Evolutionary conservation across 2,888 invertebrate species (phyloP), one percentile per base, ranked within the genome.

Genomic region (Lepidocyrtinus sp.): DNA sequence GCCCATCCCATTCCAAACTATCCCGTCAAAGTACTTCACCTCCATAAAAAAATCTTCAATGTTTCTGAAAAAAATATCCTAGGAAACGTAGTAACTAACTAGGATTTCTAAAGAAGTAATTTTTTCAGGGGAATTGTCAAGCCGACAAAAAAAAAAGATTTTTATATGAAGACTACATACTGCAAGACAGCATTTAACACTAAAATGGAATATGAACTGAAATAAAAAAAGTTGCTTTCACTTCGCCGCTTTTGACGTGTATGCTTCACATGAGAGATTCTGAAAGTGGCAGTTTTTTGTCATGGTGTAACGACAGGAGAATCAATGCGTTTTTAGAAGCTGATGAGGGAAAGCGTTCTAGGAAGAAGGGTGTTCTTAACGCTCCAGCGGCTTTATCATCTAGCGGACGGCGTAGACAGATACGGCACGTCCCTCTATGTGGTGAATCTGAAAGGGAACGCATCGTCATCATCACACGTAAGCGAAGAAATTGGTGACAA

Each of bases 401-500:
- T 63, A 22, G 55, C 76, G 62, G 50, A 55, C 55, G 55, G 55
- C 55, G n/a, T 9, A 55, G 55, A 55, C 55, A 55, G 55, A 55
- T 55, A 55, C 55, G 55, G 55, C 55, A 55, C 55, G 55, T 55
- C 45, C 72, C 67, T 65, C 68, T 45, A 36, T 68, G 73, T 64
- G 55, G 64, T 63, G 73, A 17, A 55, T 55, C 36, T 12, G 12
- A 36, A 36, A 5, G 5, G 36, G 12, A 36, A 36, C 12, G 36
- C 73, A 73, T 63, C 63, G 64, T 24, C 50, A 24, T 71, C 45
- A 71, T 24, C 62, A 62, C 71, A 70, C 62, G 63, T 17, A 71
- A 70, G 17, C 22, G 63, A 73, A 78, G 63, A 73, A 73, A 73
- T 78, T 73, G 78, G 69, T 73, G 78, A 73, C 73, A 73, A 74